A percentile compares a stretch with the other conserved stretches of the same genome.
Conservation (phyloP, 1,140 invertebrate genomes). For the Drosophila sucinea region DNA sequence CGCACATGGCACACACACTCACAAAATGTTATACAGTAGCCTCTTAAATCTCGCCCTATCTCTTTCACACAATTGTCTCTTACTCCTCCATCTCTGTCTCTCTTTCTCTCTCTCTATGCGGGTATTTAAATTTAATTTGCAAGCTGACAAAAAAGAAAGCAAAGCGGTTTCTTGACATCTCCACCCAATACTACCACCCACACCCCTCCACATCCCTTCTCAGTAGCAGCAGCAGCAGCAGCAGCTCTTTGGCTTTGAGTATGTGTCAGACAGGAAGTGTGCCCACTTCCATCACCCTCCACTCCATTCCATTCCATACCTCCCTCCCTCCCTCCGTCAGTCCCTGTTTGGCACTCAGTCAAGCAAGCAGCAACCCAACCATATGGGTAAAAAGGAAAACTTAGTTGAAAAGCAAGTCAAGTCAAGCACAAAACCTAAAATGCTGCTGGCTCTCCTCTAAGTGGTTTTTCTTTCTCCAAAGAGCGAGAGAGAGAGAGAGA, state of each 20-base stretch:
- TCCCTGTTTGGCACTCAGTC: constrained; percentile 11
- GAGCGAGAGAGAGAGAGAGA: not conserved
- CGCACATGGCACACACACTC: constrained; percentile 26
- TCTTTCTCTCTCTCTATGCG: constrained; percentile 40
- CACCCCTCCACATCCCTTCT: constrained; percentile 15
- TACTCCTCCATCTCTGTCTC: constrained; percentile 16
- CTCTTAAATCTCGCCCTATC: constrained; percentile 31
- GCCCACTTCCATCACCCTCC: constrained; percentile 17
- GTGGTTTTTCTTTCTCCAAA: constrained; percentile 13
- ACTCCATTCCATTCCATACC: not conserved
- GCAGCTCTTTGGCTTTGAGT: constrained; percentile 3
- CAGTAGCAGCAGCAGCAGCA: not conserved
- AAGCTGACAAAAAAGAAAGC: constrained; percentile 73
- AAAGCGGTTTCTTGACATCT: constrained; percentile 67
- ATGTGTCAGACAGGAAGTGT: constrained; percentile 59
- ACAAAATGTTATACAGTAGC: constrained; percentile 38
- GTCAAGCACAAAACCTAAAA: constrained; percentile 22
- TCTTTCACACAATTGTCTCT: constrained; percentile 18
- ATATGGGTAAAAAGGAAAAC: constrained; percentile 22
- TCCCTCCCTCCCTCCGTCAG: not conserved
- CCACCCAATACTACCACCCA: constrained; percentile 29
- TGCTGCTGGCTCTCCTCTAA: constrained; percentile 21
- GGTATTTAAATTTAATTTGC: constrained; percentile 77
- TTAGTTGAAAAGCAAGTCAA: constrained; percentile 21
- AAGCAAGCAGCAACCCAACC: constrained; percentile 10